Conservation (phyloP, 2,797 vertebrate genomes). For the Chelon labrosus region DNA sequence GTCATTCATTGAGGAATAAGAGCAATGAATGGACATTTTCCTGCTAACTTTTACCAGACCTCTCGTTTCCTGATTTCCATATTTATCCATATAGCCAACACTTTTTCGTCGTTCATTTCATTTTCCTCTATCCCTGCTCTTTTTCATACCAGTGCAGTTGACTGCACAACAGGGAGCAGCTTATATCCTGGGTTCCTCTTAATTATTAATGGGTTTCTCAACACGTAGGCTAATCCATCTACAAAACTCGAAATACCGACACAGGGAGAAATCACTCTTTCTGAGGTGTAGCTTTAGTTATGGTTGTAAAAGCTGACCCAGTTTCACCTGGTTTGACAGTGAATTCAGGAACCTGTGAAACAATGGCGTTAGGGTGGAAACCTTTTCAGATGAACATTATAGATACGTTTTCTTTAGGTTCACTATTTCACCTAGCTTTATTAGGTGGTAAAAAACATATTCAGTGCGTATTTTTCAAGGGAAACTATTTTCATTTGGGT, state of each 20-base stretch:
- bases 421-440: background rate
- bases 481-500: background rate
- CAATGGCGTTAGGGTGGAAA: background rate
- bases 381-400: background rate
- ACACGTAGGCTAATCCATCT: slow-evolving; percentile 71
- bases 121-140: slow-evolving; percentile 56
- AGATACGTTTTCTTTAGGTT: background rate
- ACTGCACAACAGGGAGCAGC: slow-evolving; percentile 79
- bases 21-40: slow-evolving; percentile 64
- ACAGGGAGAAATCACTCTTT: slow-evolving; percentile 53
- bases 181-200: slow-evolving; percentile 75
- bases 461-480: background rate
- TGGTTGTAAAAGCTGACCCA: slow-evolving; percentile 54
- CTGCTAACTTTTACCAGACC: slow-evolving; percentile 60
- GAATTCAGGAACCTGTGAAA: background rate
- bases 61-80: slow-evolving; percentile 74
- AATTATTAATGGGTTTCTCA: slow-evolving; percentile 78
- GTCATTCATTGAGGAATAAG: slow-evolving; percentile 48
- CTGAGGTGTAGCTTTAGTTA: slow-evolving; percentile 48
- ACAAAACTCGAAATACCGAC: slow-evolving; percentile 64
- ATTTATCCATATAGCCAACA: slow-evolving; percentile 73
- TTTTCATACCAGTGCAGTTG: slow-evolving; percentile 72
- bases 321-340: slow-evolving; percentile 41
- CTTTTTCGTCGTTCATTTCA: slow-evolving; percentile 68
- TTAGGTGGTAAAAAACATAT: background rate